These are phyloP conservation scores for Caradrina clavipalpis DNA, from an alignment of 2,888 invertebrate genomes.

Conservation along the genomic window DNA sequence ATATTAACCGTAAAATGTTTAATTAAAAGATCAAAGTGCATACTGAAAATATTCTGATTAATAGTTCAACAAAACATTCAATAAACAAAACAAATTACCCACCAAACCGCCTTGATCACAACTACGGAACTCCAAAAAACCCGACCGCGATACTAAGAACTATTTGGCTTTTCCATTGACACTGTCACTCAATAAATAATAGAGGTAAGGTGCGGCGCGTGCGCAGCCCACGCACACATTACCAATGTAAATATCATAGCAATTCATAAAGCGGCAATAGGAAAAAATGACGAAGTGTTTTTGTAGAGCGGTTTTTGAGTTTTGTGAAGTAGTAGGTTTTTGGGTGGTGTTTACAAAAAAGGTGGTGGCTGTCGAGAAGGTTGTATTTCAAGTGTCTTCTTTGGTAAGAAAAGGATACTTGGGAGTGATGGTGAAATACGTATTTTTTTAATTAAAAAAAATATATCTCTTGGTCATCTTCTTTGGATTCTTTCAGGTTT, in stretches of 20 bases:
- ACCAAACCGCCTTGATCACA: background rate
- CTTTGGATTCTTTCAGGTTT: too few species aligned
- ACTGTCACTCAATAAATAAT: constrained; percentile 73
- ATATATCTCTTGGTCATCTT: too few species aligned
- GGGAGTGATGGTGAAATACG: too few species aligned
- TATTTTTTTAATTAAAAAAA: too few species aligned
- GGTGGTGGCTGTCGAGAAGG: background rate
- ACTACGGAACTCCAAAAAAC: constrained; percentile 52
- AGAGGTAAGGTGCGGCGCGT: constrained; percentile 78
- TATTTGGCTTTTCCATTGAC: constrained; percentile 74
- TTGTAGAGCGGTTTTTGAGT: constrained; percentile 34
- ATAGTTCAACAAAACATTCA: too few species aligned
- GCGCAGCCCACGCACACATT: constrained; percentile 80
- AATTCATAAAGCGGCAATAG: constrained; percentile 60
- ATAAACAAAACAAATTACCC: too few species aligned
- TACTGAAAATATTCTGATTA: too few species aligned
- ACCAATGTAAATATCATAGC: constrained; percentile 75
- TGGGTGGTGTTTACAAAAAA: constrained; percentile 6
- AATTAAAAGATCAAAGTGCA: too few species aligned
- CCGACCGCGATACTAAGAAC: constrained; percentile 59
- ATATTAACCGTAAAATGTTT: too few species aligned
- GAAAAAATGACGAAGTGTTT: constrained; percentile 37
- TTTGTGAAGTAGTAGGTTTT: background rate
- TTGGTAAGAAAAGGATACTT: background rate
- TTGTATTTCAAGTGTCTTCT: background rate